These are phyloP conservation scores for Chloroceryle amazona DNA, from an alignment of 2,797 vertebrate species.

Conservation along the genomic window DNA sequence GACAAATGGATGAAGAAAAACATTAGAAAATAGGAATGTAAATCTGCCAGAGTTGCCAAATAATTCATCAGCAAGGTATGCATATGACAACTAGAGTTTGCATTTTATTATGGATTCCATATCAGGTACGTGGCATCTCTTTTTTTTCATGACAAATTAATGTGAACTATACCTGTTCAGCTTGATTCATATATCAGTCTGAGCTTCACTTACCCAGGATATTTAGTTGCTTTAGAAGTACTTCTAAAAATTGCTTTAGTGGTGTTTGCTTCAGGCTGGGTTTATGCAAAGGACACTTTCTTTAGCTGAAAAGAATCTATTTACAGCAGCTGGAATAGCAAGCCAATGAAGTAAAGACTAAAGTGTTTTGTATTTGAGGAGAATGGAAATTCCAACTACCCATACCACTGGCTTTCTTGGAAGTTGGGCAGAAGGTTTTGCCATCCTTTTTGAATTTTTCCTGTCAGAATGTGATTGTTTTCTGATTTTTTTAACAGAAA, in stretches of 20 bases:
- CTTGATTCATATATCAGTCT: not conserved
- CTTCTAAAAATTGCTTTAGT: not conserved
- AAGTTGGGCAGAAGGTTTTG: not conserved
- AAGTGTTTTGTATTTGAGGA: not conserved
- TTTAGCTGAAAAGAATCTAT: not conserved
- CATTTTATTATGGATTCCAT: not conserved
- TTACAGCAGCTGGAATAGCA: not conserved
- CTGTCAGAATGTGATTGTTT: not conserved
- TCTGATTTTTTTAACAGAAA: not conserved
- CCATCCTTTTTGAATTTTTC: not conserved
- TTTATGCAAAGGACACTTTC: not conserved
- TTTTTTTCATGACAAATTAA: not conserved
- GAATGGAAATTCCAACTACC: not conserved
- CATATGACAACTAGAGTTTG: not conserved
- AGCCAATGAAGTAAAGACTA: not conserved
- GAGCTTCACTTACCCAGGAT: not conserved
- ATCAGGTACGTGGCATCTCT: not conserved
- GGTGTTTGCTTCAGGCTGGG: not conserved
- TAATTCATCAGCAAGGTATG: not conserved
- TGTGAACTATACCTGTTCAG: not conserved
- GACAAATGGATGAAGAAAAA: not conserved
- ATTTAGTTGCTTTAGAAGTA: not conserved
- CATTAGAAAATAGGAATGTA: not conserved
- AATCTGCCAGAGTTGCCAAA: not conserved
- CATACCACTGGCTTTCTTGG: not conserved